phyloP scores from a whole-genome alignment of 92 coral and sea anemone species.

The Bergia puertoricense region DNA sequence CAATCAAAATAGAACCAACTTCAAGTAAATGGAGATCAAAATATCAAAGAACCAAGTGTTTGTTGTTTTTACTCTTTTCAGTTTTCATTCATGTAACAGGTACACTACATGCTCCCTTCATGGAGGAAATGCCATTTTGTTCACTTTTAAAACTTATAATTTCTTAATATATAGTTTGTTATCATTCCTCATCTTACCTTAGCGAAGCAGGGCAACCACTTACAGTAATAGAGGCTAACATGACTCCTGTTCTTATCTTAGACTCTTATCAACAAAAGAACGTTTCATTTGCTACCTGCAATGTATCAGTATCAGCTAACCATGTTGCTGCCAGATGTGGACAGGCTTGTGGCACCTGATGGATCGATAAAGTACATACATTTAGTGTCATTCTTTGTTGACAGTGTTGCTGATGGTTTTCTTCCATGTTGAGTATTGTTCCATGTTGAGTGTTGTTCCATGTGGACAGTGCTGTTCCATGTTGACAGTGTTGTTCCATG shows the following conservation, averaged over 20 bases:
- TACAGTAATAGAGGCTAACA: background rate
- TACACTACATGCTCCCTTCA: background rate
- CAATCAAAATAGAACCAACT: background rate
- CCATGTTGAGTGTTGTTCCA: too few species aligned
- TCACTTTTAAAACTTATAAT: too few species aligned
- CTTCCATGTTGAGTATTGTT: too few species aligned
- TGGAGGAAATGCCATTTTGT: background rate
- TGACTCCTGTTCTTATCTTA: conserved; percentile 32
- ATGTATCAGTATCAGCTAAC: conserved; percentile 90
- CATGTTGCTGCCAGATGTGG: conserved; percentile 79
- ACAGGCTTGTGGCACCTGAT: conserved; percentile 71
- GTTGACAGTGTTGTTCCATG: too few species aligned
- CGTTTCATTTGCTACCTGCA: conserved; percentile 83
- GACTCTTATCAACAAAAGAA: conserved; percentile 86
- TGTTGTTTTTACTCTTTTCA: background rate
- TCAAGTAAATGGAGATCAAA: background rate
- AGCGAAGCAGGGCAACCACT: background rate
- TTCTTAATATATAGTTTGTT: background rate
- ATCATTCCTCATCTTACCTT: background rate
- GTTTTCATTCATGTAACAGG: background rate
- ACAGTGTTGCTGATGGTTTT: too few species aligned
- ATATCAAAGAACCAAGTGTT: background rate
- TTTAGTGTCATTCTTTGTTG: too few species aligned
- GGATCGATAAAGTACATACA: conserved; percentile 40
- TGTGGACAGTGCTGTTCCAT: too few species aligned